Evolutionary conservation across 1,140 invertebrate species (phyloP), one percentile per base, ranked within the genome.

Genomic region (Hypothenemus hampei): DNA sequence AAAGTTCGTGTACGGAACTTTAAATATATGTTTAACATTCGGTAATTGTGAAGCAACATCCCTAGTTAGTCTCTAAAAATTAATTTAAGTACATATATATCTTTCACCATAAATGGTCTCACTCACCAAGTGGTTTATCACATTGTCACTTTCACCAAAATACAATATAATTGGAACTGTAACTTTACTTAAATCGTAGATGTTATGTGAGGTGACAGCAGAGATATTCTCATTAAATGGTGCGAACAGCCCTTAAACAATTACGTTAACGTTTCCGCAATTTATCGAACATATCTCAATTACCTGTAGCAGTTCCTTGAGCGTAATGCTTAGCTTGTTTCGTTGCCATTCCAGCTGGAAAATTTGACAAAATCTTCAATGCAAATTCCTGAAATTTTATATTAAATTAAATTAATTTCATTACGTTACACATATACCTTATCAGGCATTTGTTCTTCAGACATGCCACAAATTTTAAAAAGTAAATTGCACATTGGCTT

Each of bases 211-310:
- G 7, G 11, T 43, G 20, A 23, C 22, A 4, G 18, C 11, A 11
- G 40, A n/a, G 20, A 23, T n/a, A 5, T 43, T 23, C 16, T 78
- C 75, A 66, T 89, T 81, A 54, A 77, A 88, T 55, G 81, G 77
- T 29, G 74, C 71, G 60, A 85, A 85, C 15, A 76, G 66, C 4
- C 75, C 77, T 71, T 23, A 31, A 57, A 15, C 3, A 10, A 26
- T 31, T 13, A 13, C 26, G 10, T 11, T 31, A 43, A 43, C 13
- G 1, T 31, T 3, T 31, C 26, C 26, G 10, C 8, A 1, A 11
- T 31, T 11, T 3, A 31, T 31, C 13, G 26, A 8, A 31, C 3
- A 11, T 8, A 31, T 3, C 8, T 31, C 10, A 5, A 7, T 55
- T 40, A 49, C 46, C 52, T 19, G 22, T 37, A 19, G 18, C 10